Conservation (phyloP, 2,797 vertebrate species). For the Morus bassanus region DNA sequence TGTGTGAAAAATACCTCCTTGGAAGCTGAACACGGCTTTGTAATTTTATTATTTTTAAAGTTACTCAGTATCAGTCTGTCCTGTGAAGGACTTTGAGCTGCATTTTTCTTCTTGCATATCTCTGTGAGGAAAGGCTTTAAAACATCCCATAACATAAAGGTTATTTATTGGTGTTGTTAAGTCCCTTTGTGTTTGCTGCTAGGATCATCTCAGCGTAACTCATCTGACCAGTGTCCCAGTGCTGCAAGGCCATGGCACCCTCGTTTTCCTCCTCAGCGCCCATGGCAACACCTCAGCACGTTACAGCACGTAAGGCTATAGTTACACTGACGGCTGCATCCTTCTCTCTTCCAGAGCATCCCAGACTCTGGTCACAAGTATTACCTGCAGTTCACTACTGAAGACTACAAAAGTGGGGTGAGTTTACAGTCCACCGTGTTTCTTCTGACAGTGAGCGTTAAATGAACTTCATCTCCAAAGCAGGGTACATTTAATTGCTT, state of each 20-base stretch:
- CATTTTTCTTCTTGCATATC: background rate
- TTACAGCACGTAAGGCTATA: accelerated
- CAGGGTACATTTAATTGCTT: background rate
- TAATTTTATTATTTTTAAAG: background rate
- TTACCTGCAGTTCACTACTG: conserved; percentile 46
- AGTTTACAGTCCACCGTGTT: background rate
- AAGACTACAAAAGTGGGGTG: conserved; percentile 49
- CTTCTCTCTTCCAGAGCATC: conserved; percentile 44
- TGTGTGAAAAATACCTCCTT: background rate
- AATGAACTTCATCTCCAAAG: background rate
- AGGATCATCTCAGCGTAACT: background rate
- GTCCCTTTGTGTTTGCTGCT: background rate
- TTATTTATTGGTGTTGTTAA: background rate
- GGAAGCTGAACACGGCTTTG: background rate
- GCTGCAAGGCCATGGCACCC: too few species aligned
- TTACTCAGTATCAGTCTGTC: background rate
- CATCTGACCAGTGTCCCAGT: background rate
- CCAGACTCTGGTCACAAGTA: conserved; percentile 39
- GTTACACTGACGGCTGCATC: background rate
- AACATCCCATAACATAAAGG: background rate
- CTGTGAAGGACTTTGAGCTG: background rate
- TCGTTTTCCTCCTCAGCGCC: accelerated
- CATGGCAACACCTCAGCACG: background rate
- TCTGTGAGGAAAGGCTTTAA: background rate
- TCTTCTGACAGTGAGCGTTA: accelerated